Evolutionary conservation across 2,888 invertebrate genomes (phyloP), one percentile per base, ranked within the genome.

Genomic region (Masnerella sp.): DNA sequence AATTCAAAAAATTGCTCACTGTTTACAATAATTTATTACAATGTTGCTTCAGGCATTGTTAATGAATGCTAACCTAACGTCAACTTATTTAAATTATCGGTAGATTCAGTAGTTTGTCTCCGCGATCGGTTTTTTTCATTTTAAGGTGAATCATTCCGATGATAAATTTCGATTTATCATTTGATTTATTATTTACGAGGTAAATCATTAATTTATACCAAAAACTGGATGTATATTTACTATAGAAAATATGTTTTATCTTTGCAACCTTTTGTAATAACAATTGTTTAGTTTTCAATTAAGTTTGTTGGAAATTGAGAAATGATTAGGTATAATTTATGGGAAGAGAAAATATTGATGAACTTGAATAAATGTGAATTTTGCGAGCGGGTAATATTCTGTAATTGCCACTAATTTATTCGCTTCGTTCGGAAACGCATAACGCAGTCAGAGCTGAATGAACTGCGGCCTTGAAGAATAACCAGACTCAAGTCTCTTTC

Each of bases 391-490:
- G 20, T 8, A 49, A 18, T 38, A 25, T 49, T 47, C 17, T 38
- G 30, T 62, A 20, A 68, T 52, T 59, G 70, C 25, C n/a, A 30
- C 51, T 51, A 58, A 64, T 64, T 64, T 71, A 71, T 65, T 65
- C 58, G 72, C 52, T 18, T 54, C 54, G 42, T 59, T 65, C 47
- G 61, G 14, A 47, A 72, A 61, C 65, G 42, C 38, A 61, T 72
- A 67, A 59, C 47, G 64, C 32, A 47, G 51, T 45, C 20, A 40
- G 22, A 71, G 61, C 65, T 72, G 72, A 72, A 72, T 72, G 72
- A 72, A 61, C 47, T 42, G n/a, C n/a, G 72, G 40, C 72, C 72
- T 72, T 72, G 72, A 72, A 47, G 54, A 72, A 61, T 42, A 67
- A 67, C 54, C 54, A 67, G 65, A 30, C 61, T 42, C 52, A 9